These are phyloP conservation scores for Echiichthys vipera DNA, from an alignment of 2,797 vertebrate genomes.

Conservation along the genomic window DNA sequence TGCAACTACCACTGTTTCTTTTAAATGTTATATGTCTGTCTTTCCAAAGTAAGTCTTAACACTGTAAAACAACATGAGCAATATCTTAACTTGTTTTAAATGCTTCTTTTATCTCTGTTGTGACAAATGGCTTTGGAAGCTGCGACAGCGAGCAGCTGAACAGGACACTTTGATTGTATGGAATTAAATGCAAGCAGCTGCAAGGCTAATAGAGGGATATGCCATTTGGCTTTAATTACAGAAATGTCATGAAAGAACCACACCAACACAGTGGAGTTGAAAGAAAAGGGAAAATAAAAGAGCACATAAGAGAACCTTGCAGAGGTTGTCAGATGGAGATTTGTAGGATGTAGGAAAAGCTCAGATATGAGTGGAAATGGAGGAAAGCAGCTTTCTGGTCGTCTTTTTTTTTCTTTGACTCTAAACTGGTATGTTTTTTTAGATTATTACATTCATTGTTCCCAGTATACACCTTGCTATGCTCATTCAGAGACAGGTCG, in stretches of 20 bases:
- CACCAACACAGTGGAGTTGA: constrained; percentile 53
- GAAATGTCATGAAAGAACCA: constrained; percentile 73
- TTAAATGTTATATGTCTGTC: constrained; percentile 31
- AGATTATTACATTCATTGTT: constrained; percentile 52
- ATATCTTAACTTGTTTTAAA: constrained; percentile 56
- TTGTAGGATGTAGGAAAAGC: constrained; percentile 49
- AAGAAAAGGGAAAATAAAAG: constrained; percentile 56
- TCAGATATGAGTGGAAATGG: constrained; percentile 36
- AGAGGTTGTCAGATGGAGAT: constrained; percentile 59
- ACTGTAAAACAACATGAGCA: constrained; percentile 55
- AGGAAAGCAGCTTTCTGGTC: constrained; percentile 29
- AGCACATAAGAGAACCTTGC: constrained; percentile 19
- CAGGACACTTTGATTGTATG: constrained; percentile 73
- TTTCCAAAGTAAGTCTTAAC: constrained; percentile 26
- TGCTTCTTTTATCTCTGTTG: constrained; percentile 67
- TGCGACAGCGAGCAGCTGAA: constrained; percentile 70
- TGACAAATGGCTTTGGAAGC: constrained; percentile 79
- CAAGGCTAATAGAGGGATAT: constrained; percentile 57
- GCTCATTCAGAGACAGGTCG: no score
- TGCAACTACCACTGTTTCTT: constrained; percentile 21
- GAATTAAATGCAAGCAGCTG: constrained; percentile 79
- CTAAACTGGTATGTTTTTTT: constrained; percentile 48
- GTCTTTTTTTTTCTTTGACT: constrained; percentile 40
- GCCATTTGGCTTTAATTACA: constrained; percentile 81
- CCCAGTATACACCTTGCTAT: constrained; percentile 25